A percentile compares a stretch with the other conserved stretches of the same genome.
Evolutionary conservation across 2,797 vertebrate genomes (phyloP).

Genomic region (Aphelocoma californica): DNA sequence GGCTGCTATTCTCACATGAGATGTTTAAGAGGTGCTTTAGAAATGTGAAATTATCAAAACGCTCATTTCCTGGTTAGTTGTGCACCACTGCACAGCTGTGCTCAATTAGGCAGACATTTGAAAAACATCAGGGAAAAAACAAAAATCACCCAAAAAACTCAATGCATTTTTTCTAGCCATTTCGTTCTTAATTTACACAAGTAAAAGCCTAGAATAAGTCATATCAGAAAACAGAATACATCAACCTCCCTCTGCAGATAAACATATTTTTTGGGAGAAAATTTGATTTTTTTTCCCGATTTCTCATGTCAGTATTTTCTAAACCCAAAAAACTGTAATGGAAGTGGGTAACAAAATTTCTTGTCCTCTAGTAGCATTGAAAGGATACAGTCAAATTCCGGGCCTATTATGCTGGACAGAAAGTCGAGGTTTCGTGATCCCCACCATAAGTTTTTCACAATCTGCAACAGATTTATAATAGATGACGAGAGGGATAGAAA

Average conservation of each 20-base stretch:
- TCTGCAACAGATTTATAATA: background rate
- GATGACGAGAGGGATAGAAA: background rate
- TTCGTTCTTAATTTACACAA: background rate
- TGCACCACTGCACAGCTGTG: constrained; percentile 69
- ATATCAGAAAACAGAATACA: background rate
- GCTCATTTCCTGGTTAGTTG: constrained; percentile 69
- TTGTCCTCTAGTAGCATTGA: background rate
- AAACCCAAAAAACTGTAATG: background rate
- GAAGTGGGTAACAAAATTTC: background rate
- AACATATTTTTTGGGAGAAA: background rate
- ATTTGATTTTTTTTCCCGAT: background rate
- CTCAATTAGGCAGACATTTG: constrained; percentile 66
- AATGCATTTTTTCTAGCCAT: background rate
- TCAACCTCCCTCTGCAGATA: background rate
- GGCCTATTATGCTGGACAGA: background rate
- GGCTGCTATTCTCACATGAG: constrained; percentile 40
- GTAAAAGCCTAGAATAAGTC: background rate
- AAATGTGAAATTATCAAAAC: constrained; percentile 69
- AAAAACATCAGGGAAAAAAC: constrained; percentile 22
- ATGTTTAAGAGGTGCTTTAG: constrained; percentile 68
- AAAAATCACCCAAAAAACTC: rapidly evolving
- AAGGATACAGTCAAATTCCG: background rate
- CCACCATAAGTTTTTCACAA: background rate
- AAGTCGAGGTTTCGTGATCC: background rate
- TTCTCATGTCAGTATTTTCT: background rate